Conservation (phyloP, 2,113 vertebrate species). For the Crypturellus undulatus region DNA sequence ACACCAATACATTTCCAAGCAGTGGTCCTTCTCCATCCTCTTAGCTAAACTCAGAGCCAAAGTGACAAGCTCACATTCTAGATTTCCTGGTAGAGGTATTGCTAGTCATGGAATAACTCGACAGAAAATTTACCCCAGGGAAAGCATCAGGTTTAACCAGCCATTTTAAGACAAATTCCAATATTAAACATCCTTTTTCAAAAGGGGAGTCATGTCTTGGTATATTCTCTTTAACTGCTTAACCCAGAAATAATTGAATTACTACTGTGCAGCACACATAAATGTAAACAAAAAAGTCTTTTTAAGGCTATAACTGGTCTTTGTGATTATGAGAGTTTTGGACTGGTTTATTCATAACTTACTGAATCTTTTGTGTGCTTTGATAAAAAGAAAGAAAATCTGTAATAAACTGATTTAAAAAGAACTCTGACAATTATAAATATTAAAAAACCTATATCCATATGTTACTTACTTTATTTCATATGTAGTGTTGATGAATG, state of each 20-base stretch:
- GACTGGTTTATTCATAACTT: neutral
- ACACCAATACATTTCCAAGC: neutral
- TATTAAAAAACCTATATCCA: accelerated
- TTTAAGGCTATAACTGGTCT: neutral
- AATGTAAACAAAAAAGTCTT: accelerated
- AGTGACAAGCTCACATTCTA: neutral
- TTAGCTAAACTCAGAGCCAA: neutral
- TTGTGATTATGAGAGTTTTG: neutral
- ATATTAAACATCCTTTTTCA: neutral
- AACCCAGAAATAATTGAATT: no score
- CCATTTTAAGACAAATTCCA: neutral
- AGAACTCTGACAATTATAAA: accelerated
- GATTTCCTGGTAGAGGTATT: neutral
- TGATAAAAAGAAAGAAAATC: neutral
- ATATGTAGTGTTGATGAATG: constrained; percentile 37
- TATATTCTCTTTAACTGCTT: no score
- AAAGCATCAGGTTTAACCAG: neutral
- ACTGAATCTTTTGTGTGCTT: neutral
- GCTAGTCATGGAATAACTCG: neutral
- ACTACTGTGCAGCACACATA: neutral
- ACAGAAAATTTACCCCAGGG: neutral
- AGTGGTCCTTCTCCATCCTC: neutral
- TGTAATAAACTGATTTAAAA: neutral
- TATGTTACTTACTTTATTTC: constrained; percentile 52
- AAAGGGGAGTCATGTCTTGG: neutral